phyloP scores from a whole-genome alignment of 2,888 invertebrate species.

The Aphrophora alni region DNA sequence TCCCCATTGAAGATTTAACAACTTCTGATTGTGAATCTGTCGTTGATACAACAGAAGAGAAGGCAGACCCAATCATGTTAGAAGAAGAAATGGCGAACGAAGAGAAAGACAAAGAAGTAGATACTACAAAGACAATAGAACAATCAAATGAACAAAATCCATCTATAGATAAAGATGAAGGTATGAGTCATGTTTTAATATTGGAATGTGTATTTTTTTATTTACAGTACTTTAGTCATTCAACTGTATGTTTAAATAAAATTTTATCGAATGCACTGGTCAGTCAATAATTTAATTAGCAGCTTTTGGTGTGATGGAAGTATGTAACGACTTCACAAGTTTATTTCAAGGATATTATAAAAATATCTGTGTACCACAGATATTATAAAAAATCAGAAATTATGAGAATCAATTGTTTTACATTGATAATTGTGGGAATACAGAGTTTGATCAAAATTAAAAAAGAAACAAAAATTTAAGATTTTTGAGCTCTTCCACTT shows the following conservation, averaged over 20 bases:
- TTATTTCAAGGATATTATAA: too few relatives aligned
- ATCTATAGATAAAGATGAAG: neutral
- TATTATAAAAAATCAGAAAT: too few relatives aligned
- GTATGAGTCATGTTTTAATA: constrained; percentile 11
- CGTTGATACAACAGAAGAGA: constrained; percentile 43
- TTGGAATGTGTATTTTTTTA: neutral
- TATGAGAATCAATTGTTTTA: too few relatives aligned
- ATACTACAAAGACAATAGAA: constrained; percentile 49
- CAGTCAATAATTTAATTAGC: neutral
- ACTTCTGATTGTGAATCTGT: constrained; percentile 30
- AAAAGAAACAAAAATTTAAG: too few relatives aligned
- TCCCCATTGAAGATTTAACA: constrained; percentile 31
- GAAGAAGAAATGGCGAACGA: constrained; percentile 40
- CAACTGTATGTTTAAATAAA: neutral
- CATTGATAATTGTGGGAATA: too few relatives aligned
- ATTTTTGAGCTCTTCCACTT: too few relatives aligned
- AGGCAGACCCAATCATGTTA: constrained; percentile 26
- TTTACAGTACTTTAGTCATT: neutral
- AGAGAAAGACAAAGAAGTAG: constrained; percentile 59
- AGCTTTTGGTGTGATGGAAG: too few relatives aligned
- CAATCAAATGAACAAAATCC: neutral
- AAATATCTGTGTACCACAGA: too few relatives aligned
- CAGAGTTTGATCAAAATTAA: too few relatives aligned
- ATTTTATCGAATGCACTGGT: neutral
- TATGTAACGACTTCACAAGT: too few relatives aligned